These are phyloP conservation scores for Harmothoe impar DNA, from an alignment of 2,888 invertebrate genomes.

Conservation along the genomic window DNA sequence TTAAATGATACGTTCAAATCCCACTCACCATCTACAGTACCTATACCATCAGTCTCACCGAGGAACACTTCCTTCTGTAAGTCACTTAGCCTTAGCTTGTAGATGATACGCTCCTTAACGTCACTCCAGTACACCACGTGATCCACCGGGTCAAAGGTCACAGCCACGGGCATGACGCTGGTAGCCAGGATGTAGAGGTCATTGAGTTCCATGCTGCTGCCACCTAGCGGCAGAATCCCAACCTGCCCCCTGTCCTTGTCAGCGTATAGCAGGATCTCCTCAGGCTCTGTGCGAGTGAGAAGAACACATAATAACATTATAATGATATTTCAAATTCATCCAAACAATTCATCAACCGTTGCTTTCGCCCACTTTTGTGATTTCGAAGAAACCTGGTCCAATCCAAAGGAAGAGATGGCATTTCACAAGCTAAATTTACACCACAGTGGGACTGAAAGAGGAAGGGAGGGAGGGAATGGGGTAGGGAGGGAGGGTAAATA, in stretches of 20 bases:
- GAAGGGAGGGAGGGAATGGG: too few species aligned
- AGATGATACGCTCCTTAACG: conserved; percentile 73
- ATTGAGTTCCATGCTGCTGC: not conserved
- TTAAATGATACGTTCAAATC: too few species aligned
- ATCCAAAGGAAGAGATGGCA: too few species aligned
- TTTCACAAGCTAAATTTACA: too few species aligned
- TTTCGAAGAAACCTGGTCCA: too few species aligned
- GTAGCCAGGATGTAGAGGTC: conserved; percentile 71
- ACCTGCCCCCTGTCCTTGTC: conserved; percentile 76
- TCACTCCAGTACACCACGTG: conserved; percentile 79
- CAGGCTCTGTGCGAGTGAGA: conserved; percentile 72
- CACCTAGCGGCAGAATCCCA: conserved; percentile 68
- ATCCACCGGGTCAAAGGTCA: conserved; percentile 76
- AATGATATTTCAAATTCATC: not conserved
- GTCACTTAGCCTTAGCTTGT: conserved; percentile 74
- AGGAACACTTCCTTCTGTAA: conserved; percentile 73
- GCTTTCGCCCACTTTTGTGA: too few species aligned
- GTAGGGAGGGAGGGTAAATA: too few species aligned
- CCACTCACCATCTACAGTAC: conserved; percentile 75
- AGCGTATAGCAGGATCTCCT: conserved; percentile 75
- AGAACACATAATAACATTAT: not conserved
- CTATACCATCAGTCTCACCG: conserved; percentile 74
- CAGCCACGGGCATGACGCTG: conserved; percentile 74
- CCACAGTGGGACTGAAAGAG: too few species aligned
- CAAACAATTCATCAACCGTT: too few species aligned